These are phyloP conservation scores for Picathartes gymnocephalus DNA, from an alignment of 2,113 vertebrate species.

Conservation along the genomic window DNA sequence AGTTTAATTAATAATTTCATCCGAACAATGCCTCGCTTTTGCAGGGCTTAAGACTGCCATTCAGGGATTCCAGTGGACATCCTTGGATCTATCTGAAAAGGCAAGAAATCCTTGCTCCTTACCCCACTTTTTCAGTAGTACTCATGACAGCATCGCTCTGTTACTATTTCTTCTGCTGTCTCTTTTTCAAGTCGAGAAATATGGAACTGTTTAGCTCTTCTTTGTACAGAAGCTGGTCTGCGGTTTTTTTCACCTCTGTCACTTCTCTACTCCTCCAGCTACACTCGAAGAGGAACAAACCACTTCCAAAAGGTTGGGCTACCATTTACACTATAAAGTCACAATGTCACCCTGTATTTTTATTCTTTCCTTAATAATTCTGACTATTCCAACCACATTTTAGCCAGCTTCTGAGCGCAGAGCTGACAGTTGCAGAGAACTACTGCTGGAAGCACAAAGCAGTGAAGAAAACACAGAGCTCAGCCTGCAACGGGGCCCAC, in stretches of 20 bases:
- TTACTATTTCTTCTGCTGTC: background rate
- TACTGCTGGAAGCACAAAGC: background rate
- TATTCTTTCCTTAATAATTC: background rate
- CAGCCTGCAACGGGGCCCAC: background rate
- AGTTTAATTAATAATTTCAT: background rate
- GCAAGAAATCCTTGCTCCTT: background rate
- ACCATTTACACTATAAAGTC: background rate
- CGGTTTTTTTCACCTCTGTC: background rate
- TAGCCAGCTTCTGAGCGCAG: background rate
- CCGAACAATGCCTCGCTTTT: background rate
- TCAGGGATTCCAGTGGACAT: rapidly evolving
- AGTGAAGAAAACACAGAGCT: background rate
- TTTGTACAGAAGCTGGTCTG: background rate
- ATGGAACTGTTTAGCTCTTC: background rate
- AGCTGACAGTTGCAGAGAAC: background rate
- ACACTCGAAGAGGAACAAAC: background rate
- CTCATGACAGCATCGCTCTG: background rate
- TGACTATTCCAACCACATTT: background rate
- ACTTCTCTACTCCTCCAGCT: background rate
- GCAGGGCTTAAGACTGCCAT: background rate
- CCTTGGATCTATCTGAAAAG: background rate
- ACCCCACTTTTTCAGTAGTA: background rate
- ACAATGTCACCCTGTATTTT: background rate
- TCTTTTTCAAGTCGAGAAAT: background rate
- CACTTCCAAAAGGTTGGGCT: background rate